These are phyloP conservation scores for Nanorana parkeri DNA, from an alignment of 2,113 vertebrate genomes.

Conservation along the genomic window DNA sequence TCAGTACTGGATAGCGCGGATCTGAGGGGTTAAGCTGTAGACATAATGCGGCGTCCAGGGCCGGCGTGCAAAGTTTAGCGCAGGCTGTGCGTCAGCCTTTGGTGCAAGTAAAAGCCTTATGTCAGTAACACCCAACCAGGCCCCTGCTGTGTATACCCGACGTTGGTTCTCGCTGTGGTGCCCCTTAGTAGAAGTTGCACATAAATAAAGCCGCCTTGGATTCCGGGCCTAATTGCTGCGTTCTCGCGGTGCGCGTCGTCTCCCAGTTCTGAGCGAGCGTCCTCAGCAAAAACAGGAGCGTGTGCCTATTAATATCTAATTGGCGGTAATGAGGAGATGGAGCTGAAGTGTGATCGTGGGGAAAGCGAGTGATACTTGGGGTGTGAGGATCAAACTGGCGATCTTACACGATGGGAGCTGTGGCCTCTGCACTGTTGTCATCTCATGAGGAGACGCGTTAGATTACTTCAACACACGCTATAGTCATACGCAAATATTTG, in stretches of 20 bases:
- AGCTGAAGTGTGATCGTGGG: constrained; percentile 10
- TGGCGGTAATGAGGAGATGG: neutral
- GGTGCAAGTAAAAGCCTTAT: neutral
- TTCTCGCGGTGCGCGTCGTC: neutral
- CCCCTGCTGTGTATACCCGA: neutral
- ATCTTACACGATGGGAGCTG: neutral
- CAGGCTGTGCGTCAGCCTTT: neutral
- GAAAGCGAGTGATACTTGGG: constrained; percentile 13
- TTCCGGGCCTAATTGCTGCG: neutral
- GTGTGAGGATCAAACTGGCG: neutral
- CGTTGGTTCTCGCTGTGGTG: neutral
- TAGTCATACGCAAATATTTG: too few relatives aligned
- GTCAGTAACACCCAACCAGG: neutral
- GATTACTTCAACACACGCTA: too few relatives aligned
- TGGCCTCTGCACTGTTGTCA: too few relatives aligned
- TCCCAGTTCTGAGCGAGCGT: neutral
- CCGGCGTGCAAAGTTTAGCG: too few relatives aligned
- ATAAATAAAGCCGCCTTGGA: neutral
- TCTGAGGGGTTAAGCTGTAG: neutral
- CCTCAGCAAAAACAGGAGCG: neutral
- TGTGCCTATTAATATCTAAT: constrained; percentile 18
- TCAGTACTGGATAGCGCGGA: neutral
- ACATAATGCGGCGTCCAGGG: too few relatives aligned
- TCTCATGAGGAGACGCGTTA: too few relatives aligned
- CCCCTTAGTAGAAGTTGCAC: neutral